A percentile compares a stretch with the other conserved stretches of the same genome.
These are phyloP conservation scores for Umimayanthus chanpuru DNA, from an alignment of 92 coral and sea anemone genomes.

Conservation along the genomic window DNA sequence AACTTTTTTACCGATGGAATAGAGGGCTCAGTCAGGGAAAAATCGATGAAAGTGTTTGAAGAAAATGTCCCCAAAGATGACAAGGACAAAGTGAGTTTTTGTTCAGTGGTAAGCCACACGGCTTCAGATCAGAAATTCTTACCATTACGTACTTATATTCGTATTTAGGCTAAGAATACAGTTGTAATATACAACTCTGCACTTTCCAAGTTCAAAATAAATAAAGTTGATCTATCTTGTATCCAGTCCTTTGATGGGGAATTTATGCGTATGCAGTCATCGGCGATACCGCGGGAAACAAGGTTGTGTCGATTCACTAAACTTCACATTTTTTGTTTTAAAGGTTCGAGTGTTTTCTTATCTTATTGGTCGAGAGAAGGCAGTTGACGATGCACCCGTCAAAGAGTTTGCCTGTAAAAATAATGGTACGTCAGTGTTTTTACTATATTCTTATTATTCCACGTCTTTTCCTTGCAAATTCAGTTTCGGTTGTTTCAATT, in stretches of 20 bases:
- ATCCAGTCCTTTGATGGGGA: no score
- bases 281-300: no score
- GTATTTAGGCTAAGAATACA: no score
- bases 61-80: slow-evolving; percentile 32
- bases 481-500: no score
- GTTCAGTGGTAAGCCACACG: no score
- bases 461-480: no score
- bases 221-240: no score
- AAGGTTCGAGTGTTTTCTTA: slow-evolving; percentile 95
- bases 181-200: neutral
- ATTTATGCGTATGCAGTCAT: neutral
- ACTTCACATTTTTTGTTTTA: neutral
- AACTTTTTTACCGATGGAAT: slow-evolving; percentile 96
- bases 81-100: slow-evolving; percentile 42
- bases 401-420: slow-evolving; percentile 68
- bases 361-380: slow-evolving; percentile 89
- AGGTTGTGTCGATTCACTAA: neutral
- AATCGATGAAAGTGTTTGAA: slow-evolving; percentile 50
- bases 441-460: no score
- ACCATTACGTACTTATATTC: no score
- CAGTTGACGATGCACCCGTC: slow-evolving; percentile 66
- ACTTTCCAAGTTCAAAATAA: neutral
- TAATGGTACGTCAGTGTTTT: slow-evolving; percentile 56
- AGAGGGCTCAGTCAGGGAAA: slow-evolving; percentile 56
- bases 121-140: no score